Evolutionary conservation across 2,113 vertebrate genomes (phyloP).

Genomic region (Phainopepla nitens): DNA sequence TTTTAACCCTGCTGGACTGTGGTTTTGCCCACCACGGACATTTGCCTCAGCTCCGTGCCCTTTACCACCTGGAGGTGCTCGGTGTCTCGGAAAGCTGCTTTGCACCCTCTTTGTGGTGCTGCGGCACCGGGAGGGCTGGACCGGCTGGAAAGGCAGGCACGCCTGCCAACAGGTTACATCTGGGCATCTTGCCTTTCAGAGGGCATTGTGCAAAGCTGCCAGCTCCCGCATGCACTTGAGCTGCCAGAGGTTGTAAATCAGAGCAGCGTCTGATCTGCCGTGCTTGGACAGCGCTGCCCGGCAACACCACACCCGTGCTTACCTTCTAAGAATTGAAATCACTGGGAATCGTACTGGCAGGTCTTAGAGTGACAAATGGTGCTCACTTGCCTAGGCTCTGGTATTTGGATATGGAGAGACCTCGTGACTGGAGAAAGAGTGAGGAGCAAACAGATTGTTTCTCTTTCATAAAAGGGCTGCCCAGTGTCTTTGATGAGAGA

Average conservation of each 20-base stretch:
- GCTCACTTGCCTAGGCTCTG: not conserved
- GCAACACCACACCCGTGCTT: not conserved
- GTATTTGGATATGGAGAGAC: not conserved
- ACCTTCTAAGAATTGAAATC: not conserved
- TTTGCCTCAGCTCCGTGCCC: not conserved
- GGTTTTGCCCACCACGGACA: not conserved
- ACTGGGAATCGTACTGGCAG: not conserved
- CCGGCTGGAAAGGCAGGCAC: not conserved
- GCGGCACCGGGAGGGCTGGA: not conserved
- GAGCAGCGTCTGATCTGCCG: not conserved
- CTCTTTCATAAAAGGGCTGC: constrained; percentile 1
- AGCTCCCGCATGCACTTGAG: not conserved
- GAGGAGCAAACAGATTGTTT: not conserved
- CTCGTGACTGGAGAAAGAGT: not conserved
- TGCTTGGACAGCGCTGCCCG: not conserved
- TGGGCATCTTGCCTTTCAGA: not conserved
- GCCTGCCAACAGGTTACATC: not conserved
- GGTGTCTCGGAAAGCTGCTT: not conserved
- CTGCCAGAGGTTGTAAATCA: not conserved
- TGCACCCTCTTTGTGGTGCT: not conserved
- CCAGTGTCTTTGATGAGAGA: constrained; percentile 29
- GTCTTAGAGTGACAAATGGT: not conserved
- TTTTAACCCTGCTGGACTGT: constrained; percentile 39
- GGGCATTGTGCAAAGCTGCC: not conserved
- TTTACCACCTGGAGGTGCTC: constrained; percentile 5